Evolutionary conservation across 2,113 vertebrate genomes (phyloP), one percentile per base, ranked within the genome.

Genomic region (Sula dactylatra): DNA sequence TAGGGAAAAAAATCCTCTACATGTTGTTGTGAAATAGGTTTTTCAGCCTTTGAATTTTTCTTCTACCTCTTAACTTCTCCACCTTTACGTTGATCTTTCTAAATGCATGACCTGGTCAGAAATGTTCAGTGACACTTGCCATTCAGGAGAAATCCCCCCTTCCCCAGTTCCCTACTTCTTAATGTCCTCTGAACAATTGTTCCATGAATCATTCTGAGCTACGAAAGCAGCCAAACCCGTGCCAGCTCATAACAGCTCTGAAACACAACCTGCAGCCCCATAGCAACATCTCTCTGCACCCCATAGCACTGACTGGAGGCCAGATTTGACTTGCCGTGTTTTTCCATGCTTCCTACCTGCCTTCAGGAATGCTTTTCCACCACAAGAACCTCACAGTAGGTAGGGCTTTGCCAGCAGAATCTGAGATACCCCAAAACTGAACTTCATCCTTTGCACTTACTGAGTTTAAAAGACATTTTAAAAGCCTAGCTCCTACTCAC

Each of bases 401-500:
- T 0, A 69, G 26, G 11, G 38, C 45, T 92, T 56, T 58, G 21
- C 47, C 62, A 72, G 58, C 21, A 85, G 27, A 78, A 76, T 24
- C 44, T n/a, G 47, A 78, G 17, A 59, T 6, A 50, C 5, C 9
- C 9, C 26, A 70, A 40, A 16, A 3, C 11, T 8, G 25, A 82
- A 38, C 10, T 32, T 77, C 14, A 50, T 27, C 31, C 26, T 78
- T 42, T 25, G 27, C 19, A 6, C 21, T 54, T 74, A 3, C 17
- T 21, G 44, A 72, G 40, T 54, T 78, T 13, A 59, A 34, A 49
- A 58, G 13, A 1, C 8, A 5, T 26, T 36, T 47, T 29, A 15
- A 73, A 87, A 82, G 19, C 14, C 79, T 59, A 42, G 13, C 25
- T 82, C 31, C 31, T 70, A 97, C 97, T 81, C 72, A 98, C 98